phyloP scores from a whole-genome alignment of 2,797 vertebrate genomes.

The Coilia nasus region DNA sequence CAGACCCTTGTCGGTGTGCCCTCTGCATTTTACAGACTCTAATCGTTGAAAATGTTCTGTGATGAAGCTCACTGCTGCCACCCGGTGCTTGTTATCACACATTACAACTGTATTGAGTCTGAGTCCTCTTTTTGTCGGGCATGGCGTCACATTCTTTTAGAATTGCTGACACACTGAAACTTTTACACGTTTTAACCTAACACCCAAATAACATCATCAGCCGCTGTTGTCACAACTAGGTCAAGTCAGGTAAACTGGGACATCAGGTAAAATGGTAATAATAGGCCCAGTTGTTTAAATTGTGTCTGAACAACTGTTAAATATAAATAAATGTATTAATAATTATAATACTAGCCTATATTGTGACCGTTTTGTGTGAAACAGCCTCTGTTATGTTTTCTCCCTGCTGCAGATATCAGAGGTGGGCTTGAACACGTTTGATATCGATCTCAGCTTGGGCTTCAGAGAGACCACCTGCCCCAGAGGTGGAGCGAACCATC shows the following conservation, averaged over 20 bases:
- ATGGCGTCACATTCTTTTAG: background rate
- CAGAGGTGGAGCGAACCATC: background rate
- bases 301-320: no score
- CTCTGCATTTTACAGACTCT: background rate
- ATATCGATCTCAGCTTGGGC: constrained; percentile 34
- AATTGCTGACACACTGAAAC: no score
- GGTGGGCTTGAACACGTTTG: constrained; percentile 31
- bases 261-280: no score
- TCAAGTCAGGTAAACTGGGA: no score
- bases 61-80: background rate
- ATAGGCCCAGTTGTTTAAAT: no score
- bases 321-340: no score
- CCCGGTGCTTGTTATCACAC: background rate
- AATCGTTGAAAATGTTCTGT: background rate
- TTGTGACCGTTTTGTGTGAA: no score
- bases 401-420: constrained; percentile 29
- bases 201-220: no score
- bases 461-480: constrained; percentile 35
- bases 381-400: background rate
- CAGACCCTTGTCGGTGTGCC: background rate
- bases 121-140: background rate
- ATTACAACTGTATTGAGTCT: background rate
- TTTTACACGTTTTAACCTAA: background rate
- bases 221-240: no score
- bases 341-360: no score